phyloP scores from a whole-genome alignment of 2,797 vertebrate species.

The Uromys caudimaculatus region DNA sequence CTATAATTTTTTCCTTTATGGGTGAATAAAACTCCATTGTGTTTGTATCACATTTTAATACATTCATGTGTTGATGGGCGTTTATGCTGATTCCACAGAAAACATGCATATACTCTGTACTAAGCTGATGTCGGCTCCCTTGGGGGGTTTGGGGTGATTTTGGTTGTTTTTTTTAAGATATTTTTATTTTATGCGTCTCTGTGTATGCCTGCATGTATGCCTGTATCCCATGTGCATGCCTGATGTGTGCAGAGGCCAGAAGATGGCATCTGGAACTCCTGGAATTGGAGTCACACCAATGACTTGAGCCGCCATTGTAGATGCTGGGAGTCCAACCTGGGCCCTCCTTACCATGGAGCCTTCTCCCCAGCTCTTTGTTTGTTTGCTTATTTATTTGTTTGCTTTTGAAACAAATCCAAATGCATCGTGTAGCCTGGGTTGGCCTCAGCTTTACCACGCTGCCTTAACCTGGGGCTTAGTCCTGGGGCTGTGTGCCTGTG shows the following conservation, averaged over 20 bases:
- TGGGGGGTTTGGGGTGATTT: not conserved
- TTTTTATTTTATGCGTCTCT: not conserved
- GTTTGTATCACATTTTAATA: not conserved
- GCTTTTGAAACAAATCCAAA: not conserved
- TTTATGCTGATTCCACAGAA: not conserved
- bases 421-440: not conserved
- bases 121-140: not conserved
- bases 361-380: not conserved
- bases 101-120: not conserved
- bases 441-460: not conserved
- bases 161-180: not conserved
- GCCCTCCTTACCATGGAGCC: not conserved
- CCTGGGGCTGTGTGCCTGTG: not conserved
- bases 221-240: not conserved
- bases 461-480: not conserved
- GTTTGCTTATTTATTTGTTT: not conserved
- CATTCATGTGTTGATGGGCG: not conserved
- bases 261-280: not conserved
- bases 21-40: not conserved
- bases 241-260: not conserved
- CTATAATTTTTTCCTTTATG: not conserved
- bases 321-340: not conserved
- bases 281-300: not conserved
- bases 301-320: not conserved
- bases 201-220: not conserved